These are phyloP conservation scores for Dunckerocampus dactyliophorus DNA, from an alignment of 2,113 vertebrate genomes.

Conservation along the genomic window DNA sequence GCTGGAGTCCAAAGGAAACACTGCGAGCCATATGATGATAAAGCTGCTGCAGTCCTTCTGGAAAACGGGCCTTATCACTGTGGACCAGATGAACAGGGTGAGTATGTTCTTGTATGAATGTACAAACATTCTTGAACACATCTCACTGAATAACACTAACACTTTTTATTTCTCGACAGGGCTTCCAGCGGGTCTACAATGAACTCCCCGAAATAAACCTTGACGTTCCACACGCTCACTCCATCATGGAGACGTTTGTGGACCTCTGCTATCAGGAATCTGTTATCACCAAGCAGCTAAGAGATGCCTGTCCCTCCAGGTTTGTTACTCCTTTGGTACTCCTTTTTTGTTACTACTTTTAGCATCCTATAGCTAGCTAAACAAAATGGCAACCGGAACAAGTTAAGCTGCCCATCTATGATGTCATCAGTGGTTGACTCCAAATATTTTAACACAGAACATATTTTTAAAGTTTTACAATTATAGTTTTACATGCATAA, in stretches of 20 bases:
- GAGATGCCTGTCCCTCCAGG: slow-evolving; percentile 80
- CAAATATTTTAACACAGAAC: too few relatives aligned
- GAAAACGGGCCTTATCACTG: slow-evolving; percentile 81
- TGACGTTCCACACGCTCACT: slow-evolving; percentile 79
- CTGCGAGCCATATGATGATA: slow-evolving; percentile 75
- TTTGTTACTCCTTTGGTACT: slow-evolving; percentile 31
- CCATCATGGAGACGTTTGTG: slow-evolving; percentile 80
- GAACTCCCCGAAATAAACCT: slow-evolving; percentile 81
- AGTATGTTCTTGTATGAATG: slow-evolving; percentile 2
- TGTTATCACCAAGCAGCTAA: slow-evolving; percentile 80
- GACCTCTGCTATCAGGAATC: slow-evolving; percentile 79
- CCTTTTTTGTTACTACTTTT: not conserved
- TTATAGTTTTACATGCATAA: too few relatives aligned
- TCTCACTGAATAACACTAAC: not conserved
- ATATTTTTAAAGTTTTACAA: too few relatives aligned
- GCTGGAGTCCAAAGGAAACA: slow-evolving; percentile 78
- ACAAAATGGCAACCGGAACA: too few relatives aligned
- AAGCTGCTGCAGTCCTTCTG: slow-evolving; percentile 81
- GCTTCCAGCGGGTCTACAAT: slow-evolving; percentile 80
- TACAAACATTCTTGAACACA: not conserved
- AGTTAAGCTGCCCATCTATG: too few relatives aligned
- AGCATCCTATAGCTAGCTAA: not conserved
- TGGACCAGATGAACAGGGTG: slow-evolving; percentile 89
- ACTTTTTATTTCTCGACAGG: slow-evolving; percentile 49
- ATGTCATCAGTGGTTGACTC: too few relatives aligned